Conservation (phyloP, 2,888 invertebrate species). For the Acrocera orbiculus region DNA sequence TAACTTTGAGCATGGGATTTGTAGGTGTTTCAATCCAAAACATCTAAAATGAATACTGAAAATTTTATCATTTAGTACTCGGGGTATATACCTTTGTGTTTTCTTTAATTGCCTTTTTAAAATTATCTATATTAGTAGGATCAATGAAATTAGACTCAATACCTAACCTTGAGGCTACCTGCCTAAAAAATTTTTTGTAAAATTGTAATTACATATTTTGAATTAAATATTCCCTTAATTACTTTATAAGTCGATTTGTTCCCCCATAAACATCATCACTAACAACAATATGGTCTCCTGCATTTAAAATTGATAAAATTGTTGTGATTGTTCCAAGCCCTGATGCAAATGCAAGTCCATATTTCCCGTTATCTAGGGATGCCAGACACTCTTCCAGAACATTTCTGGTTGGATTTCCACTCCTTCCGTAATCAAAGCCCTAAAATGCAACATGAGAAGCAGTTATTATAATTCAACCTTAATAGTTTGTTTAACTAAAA, state of each 20-base stretch:
- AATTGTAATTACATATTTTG: neutral
- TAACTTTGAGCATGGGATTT: slow-evolving; percentile 84
- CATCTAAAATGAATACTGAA: slow-evolving; percentile 42
- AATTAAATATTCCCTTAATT: slow-evolving; percentile 14
- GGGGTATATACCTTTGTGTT: slow-evolving; percentile 84
- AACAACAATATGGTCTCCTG: slow-evolving; percentile 80
- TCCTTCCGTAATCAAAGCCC: slow-evolving; percentile 84
- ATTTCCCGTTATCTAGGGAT: slow-evolving; percentile 71
- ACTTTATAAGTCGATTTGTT: slow-evolving; percentile 58
- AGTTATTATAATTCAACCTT: too few species aligned
- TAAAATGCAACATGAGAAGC: too few species aligned
- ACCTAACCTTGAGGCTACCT: slow-evolving; percentile 46
- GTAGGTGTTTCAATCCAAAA: slow-evolving; percentile 93
- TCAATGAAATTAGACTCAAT: slow-evolving; percentile 64
- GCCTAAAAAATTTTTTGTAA: slow-evolving; percentile 33
- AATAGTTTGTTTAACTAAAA: too few species aligned
- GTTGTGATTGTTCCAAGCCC: slow-evolving; percentile 77
- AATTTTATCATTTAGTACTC: too few species aligned
- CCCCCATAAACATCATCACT: slow-evolving; percentile 94
- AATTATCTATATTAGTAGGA: slow-evolving; percentile 43
- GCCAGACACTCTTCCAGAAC: slow-evolving; percentile 81
- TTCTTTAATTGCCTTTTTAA: slow-evolving; percentile 51
- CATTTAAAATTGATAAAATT: slow-evolving; percentile 51
- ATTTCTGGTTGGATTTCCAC: slow-evolving; percentile 85
- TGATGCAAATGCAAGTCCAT: slow-evolving; percentile 70